Conservation (phyloP, 2,888 invertebrate species). For the Phoronis australis region DNA sequence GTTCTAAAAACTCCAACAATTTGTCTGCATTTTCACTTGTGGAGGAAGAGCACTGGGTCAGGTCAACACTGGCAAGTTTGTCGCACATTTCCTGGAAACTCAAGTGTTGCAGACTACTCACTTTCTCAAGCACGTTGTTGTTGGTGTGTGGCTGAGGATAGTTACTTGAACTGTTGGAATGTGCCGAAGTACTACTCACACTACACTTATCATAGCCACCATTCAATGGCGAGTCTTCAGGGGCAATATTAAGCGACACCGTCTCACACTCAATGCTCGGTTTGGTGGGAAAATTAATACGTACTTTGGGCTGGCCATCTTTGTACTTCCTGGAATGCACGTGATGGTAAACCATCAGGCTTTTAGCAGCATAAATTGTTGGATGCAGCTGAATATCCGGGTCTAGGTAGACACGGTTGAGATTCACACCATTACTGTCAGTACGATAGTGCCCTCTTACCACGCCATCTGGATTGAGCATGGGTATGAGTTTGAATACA, state of each 20-base stretch:
- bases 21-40: neutral
- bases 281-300: neutral
- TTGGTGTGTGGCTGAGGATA: neutral
- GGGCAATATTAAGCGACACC: neutral
- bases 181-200: neutral
- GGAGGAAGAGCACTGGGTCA: neutral
- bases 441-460: conserved; percentile 70
- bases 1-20: no score
- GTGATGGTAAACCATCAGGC: conserved; percentile 58
- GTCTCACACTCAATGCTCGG: neutral
- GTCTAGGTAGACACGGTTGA: conserved; percentile 79
- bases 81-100: neutral
- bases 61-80: no score
- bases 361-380: conserved; percentile 77
- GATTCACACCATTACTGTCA: conserved; percentile 79
- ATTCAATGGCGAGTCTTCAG: neutral
- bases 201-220: neutral
- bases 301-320: neutral
- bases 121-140: no score
- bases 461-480: conserved; percentile 88
- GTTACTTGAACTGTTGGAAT: neutral
- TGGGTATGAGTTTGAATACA: conserved; percentile 85
- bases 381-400: conserved; percentile 73
- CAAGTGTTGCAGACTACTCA: neutral
- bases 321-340: conserved; percentile 31